Conservation (phyloP, 2,797 vertebrate genomes). For the Lacerta agilis region DNA sequence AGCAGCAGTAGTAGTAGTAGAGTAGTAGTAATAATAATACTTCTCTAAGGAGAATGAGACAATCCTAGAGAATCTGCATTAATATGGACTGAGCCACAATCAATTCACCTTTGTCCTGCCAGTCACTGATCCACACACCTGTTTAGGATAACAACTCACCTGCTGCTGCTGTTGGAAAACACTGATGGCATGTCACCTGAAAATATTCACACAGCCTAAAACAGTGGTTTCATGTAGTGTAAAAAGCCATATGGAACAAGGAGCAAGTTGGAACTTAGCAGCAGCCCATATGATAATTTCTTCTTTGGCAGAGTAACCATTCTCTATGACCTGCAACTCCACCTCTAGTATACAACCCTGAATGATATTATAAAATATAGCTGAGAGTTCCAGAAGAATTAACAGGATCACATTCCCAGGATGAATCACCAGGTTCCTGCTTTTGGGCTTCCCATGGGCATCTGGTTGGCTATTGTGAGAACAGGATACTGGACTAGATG, state of each 20-base stretch:
- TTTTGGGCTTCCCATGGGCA: too few relatives aligned
- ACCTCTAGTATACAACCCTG: background rate
- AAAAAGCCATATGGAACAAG: background rate
- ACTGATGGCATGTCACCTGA: background rate
- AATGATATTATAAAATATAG: background rate
- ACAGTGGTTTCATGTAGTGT: background rate
- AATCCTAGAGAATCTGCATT: too few relatives aligned
- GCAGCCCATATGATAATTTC: background rate
- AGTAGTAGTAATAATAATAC: too few relatives aligned
- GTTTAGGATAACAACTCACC: too few relatives aligned
- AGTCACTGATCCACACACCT: too few relatives aligned
- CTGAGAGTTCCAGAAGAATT: background rate
- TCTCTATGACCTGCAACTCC: background rate
- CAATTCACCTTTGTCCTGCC: too few relatives aligned
- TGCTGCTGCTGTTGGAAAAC: background rate
- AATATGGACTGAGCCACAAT: too few relatives aligned
- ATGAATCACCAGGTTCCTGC: background rate
- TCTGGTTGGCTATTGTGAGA: too few relatives aligned
- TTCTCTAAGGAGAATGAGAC: too few relatives aligned
- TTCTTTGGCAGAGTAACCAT: background rate
- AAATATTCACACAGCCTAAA: background rate
- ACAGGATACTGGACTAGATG: too few relatives aligned
- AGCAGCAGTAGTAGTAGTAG: too few relatives aligned
- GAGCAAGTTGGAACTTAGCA: background rate
- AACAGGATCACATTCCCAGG: background rate